phyloP scores from a whole-genome alignment of 2,888 invertebrate species.

The Malacosoma neustria region DNA sequence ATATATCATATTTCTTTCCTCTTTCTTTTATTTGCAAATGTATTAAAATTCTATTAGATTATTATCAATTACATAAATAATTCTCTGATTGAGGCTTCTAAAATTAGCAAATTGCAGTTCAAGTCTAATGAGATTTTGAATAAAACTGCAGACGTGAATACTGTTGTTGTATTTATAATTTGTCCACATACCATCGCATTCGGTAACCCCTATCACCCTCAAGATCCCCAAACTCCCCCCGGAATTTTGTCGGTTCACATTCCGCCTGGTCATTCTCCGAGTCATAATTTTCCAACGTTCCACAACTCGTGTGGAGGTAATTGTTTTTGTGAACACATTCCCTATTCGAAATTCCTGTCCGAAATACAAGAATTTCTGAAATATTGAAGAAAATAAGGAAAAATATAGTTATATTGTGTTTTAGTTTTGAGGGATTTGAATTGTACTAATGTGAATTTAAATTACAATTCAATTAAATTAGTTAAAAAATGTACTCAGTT shows the following conservation, averaged over 20 bases:
- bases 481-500: too few species aligned
- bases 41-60: too few species aligned
- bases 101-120: too few species aligned
- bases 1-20: too few species aligned
- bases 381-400: background rate
- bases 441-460: too few species aligned
- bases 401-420: too few species aligned
- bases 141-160: constrained; percentile 16
- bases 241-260: constrained; percentile 54
- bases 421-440: too few species aligned
- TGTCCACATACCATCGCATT: constrained; percentile 46
- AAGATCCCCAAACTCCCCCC: constrained; percentile 13
- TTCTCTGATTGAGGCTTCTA: too few species aligned
- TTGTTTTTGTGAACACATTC: constrained; percentile 35
- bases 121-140: too few species aligned
- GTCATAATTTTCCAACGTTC: constrained; percentile 51
- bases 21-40: too few species aligned
- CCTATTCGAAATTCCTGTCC: constrained; percentile 1
- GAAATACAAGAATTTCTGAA: background rate
- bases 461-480: too few species aligned
- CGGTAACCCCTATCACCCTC: constrained; percentile 16
- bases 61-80: too few species aligned
- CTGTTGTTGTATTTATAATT: constrained; percentile 47
- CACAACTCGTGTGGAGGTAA: constrained; percentile 34
- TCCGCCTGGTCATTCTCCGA: constrained; percentile 66